Percentiles rank a stretch among this genome's conserved stretches.
Evolutionary conservation across 1,140 invertebrate species (phyloP).

Genomic region (Anastrepha obliqua): DNA sequence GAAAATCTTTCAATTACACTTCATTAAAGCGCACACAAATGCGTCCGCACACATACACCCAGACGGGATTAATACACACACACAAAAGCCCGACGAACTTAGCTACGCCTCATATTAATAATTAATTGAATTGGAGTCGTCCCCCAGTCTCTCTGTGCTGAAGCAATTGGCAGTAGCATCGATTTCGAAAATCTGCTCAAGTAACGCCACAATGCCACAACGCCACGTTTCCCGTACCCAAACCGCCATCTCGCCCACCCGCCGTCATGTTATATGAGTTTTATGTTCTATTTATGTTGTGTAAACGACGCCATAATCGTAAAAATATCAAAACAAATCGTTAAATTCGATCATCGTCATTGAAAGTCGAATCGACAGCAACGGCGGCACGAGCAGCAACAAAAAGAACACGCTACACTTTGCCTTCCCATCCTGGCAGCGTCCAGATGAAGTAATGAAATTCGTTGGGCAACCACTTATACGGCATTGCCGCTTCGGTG

Average conservation of each 20-base stretch:
- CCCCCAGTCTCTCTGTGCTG: neutral
- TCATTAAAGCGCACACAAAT: conserved; percentile 43
- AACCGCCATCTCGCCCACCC: conserved; percentile 25
- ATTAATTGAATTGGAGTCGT: conserved; percentile 67
- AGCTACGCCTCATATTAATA: conserved; percentile 64
- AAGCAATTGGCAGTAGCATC: neutral
- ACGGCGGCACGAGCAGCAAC: neutral
- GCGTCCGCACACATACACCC: neutral
- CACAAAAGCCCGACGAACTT: neutral
- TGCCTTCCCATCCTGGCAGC: neutral
- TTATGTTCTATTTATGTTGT: conserved; percentile 75
- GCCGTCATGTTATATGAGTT: conserved; percentile 65
- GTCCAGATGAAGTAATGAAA: conserved; percentile 26
- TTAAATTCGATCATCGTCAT: conserved; percentile 71
- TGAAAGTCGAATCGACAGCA: conserved; percentile 6
- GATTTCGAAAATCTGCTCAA: conserved; percentile 24
- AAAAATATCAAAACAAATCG: conserved; percentile 75
- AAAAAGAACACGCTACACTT: neutral
- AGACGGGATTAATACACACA: neutral
- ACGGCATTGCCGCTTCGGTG: conserved; percentile 16
- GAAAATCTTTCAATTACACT: conserved; percentile 51
- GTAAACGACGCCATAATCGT: conserved; percentile 75
- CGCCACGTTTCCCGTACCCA: neutral
- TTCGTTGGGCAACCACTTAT: conserved; percentile 22
- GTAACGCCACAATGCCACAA: neutral